Conservation (phyloP, 2,888 invertebrate genomes). For the Rapana venosa region DNA sequence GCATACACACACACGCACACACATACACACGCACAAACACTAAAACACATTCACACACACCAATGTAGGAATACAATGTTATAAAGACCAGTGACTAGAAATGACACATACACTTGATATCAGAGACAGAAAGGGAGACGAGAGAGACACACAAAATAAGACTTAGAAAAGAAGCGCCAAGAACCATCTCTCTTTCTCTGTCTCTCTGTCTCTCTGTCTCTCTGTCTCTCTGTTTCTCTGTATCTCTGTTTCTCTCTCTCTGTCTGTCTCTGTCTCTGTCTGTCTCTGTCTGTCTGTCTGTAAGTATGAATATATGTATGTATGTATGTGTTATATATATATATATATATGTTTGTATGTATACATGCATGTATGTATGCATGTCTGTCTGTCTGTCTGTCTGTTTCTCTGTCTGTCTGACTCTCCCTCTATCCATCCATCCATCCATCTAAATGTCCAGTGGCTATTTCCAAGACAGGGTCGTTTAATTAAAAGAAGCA, state of each 20-base stretch:
- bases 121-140: not conserved
- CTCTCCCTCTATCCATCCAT: too few species aligned
- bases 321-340: too few species aligned
- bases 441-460: too few species aligned
- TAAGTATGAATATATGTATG: too few species aligned
- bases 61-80: not conserved
- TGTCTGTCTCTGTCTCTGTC: too few species aligned
- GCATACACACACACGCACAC: conserved; percentile 7
- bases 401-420: too few species aligned
- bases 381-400: too few species aligned
- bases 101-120: not conserved
- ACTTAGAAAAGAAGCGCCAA: not conserved
- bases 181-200: not conserved
- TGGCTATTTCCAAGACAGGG: not conserved
- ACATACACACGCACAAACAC: conserved; percentile 24
- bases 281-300: too few species aligned
- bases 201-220: not conserved
- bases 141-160: conserved; percentile 7
- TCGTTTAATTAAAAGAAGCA: not conserved
- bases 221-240: too few species aligned
- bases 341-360: too few species aligned
- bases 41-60: not conserved
- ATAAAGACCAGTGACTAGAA: not conserved
- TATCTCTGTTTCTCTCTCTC: too few species aligned
- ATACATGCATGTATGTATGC: too few species aligned